These are phyloP conservation scores for Microcebus tavaratra DNA, from an alignment of 2,113 vertebrate species.

Conservation along the genomic window DNA sequence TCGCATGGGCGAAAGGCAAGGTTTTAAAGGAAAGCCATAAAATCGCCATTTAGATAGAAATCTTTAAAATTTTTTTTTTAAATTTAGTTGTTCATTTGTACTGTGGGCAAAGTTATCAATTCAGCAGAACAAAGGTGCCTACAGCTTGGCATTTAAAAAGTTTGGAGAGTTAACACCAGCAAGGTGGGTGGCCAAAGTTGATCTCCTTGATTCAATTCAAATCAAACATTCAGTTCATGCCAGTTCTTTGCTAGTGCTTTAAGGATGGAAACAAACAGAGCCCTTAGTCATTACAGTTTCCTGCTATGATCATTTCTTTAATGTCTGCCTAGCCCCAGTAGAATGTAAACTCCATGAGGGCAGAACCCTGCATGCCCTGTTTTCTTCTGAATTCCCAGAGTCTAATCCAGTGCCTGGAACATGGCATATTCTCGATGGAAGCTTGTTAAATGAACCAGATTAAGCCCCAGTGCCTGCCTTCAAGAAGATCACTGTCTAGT, in stretches of 20 bases:
- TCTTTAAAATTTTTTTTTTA: neutral
- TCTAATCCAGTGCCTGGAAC: neutral
- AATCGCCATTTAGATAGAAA: conserved; percentile 53
- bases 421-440: neutral
- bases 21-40: conserved; percentile 36
- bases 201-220: neutral
- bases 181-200: neutral
- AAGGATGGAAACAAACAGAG: neutral
- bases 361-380: accelerated
- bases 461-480: no score
- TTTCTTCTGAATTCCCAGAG: neutral
- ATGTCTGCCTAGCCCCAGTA: neutral
- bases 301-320: neutral
- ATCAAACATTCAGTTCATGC: neutral
- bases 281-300: neutral
- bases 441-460: no score
- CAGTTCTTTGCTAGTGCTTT: neutral
- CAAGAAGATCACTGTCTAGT: no score
- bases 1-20: neutral
- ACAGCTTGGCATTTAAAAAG: neutral
- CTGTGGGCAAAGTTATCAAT: neutral
- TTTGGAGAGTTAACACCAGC: neutral
- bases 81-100: conserved; percentile 43
- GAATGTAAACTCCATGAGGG: neutral
- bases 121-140: neutral